A percentile compares a stretch with the other conserved stretches of the same genome.
Conservation (phyloP, 1,140 invertebrate genomes). For the Camponotus floridanus region DNA sequence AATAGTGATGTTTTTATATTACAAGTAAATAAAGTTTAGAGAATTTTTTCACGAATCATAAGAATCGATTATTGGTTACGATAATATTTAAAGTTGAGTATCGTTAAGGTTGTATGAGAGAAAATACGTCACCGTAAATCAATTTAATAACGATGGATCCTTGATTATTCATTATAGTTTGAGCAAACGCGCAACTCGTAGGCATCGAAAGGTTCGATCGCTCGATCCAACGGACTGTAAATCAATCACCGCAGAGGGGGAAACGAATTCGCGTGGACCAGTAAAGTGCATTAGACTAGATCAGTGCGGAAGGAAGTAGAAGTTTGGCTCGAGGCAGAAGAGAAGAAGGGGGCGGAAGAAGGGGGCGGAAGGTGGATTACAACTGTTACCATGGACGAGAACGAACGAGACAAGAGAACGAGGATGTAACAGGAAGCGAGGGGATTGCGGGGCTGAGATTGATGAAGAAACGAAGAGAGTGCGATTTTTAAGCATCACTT, state of each 20-base stretch:
- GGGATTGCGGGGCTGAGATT: constrained; percentile 50
- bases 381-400: constrained; percentile 39
- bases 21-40: background rate
- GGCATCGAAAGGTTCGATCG: constrained; percentile 10
- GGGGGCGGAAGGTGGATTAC: constrained; percentile 52
- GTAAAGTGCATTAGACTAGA: constrained; percentile 50
- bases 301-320: constrained; percentile 51
- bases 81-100: background rate
- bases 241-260: constrained; percentile 3
- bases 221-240: constrained; percentile 6
- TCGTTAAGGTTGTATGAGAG: background rate
- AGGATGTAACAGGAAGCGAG: constrained; percentile 50
- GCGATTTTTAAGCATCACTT: constrained; percentile 63
- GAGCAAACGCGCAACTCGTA: background rate
- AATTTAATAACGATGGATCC: background rate
- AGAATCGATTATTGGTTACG: background rate
- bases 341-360: background rate
- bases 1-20: background rate
- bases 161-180: background rate
- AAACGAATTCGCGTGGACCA: constrained; percentile 51
- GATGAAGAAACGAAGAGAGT: constrained; percentile 58
- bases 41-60: background rate
- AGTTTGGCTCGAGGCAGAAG: constrained; percentile 34
- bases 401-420: constrained; percentile 48
- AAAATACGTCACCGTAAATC: background rate